Evolutionary conservation across 2,797 vertebrate species (phyloP), one percentile per base, ranked within the genome.

Genomic region (Danio tinwini): DNA sequence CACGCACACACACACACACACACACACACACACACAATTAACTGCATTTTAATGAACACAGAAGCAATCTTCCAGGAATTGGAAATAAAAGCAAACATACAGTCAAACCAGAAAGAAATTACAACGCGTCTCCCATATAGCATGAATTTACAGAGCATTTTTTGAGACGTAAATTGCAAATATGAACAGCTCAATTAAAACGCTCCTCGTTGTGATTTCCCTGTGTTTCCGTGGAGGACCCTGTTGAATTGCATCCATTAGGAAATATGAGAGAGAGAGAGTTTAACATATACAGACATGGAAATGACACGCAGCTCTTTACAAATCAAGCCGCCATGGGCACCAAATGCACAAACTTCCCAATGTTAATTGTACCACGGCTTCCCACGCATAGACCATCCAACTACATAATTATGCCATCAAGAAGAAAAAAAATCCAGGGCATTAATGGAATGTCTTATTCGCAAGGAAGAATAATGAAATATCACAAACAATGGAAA

Each of bases 331-430:
- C 92, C 86, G 91, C 93, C 92, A 93, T 91, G 91, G 93, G 90
- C 93, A 94, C 93, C 93, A 93, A 94, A 92, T 84, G 85, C 83
- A 85, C 81, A 93, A 81, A 82, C 93, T 95, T 94, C 93, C 96
- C 94, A 92, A 94, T 95, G 93, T 95, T 95, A 95, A 96, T 96
- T 96, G 93, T 94, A 95, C 93, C 94, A 93, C 93, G 95, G 93
- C 94, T 94, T 95, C 95, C 94, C 95, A 95, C 94, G 91, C 95
- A 95, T 91, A 93, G 92, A 95, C 93, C 94, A 95, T 94, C 58
- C 93, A 94, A 95, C 93, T 93, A 93, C 94, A 95, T 95, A 96
- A 95, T 96, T 94, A 95, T 95, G 91, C 92, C 93, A 95, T 94
- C 90, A 94, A 94, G 94, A 93, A 86, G 55, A 44, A 92, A 81